Percentiles rank a stretch among this genome's conserved stretches.
These are phyloP conservation scores for Hofmannophila pseudospretella DNA, from an alignment of 2,888 invertebrate genomes.

Conservation along the genomic window DNA sequence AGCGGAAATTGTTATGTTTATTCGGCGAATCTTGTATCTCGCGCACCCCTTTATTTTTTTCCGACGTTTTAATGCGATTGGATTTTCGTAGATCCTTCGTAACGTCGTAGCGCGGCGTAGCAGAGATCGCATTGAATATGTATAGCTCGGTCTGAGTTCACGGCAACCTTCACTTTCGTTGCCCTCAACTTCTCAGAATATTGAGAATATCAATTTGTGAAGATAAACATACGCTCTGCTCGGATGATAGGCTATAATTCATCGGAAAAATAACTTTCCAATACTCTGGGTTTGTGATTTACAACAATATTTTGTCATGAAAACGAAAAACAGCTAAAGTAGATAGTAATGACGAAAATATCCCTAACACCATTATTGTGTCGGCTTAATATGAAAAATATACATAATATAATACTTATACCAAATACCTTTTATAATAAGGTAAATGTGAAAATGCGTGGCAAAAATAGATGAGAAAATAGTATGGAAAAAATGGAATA, in stretches of 20 bases:
- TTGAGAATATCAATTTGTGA: slow-evolving; percentile 25
- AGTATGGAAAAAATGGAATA: too few species aligned
- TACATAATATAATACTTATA: too few species aligned
- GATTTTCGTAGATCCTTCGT: slow-evolving; percentile 46
- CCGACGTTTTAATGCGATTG: slow-evolving; percentile 62
- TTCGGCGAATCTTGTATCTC: slow-evolving; percentile 53
- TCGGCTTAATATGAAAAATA: too few species aligned
- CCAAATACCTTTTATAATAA: too few species aligned
- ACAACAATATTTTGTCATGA: too few species aligned
- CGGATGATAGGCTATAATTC: background rate
- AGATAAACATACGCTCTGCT: slow-evolving; percentile 12
- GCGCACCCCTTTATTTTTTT: slow-evolving; percentile 54
- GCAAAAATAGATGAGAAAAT: too few species aligned
- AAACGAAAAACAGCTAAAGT: too few species aligned
- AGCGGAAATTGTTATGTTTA: slow-evolving; percentile 70
- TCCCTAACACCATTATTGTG: too few species aligned
- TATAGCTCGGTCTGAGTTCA: slow-evolving; percentile 43
- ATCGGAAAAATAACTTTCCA: background rate
- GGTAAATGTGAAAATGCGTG: too few species aligned
- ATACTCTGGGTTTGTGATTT: too few species aligned
- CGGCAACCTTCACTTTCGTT: slow-evolving; percentile 40
- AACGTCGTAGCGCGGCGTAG: slow-evolving; percentile 21
- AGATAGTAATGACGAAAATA: too few species aligned
- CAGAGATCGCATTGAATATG: slow-evolving; percentile 51
- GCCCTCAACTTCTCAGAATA: slow-evolving; percentile 27